Evolutionary conservation across 1,140 invertebrate genomes (phyloP), one percentile per base, ranked within the genome.

Genomic region (Sminthurinus signatus): DNA sequence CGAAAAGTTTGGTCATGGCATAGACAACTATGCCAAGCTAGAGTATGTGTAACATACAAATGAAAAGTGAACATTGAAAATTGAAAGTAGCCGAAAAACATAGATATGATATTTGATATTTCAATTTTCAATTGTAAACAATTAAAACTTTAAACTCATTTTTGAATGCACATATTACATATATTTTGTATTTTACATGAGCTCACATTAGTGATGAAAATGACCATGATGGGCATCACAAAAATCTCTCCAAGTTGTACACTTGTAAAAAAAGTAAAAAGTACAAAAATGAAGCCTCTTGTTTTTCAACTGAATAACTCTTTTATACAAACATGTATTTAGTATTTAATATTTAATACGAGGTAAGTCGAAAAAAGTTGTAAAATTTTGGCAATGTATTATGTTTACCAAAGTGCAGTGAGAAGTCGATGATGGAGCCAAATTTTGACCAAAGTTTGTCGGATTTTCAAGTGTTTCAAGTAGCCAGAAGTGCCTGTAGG

Each of bases 361-460:
- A n/a, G n/a, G n/a, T n/a, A n/a, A n/a, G n/a, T n/a, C n/a, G n/a
- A n/a, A n/a, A n/a, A n/a, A n/a, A n/a, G n/a, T n/a, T n/a, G n/a
- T n/a, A n/a, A n/a, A n/a, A n/a, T n/a, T n/a, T n/a, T n/a, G n/a
- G n/a, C n/a, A n/a, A n/a, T n/a, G n/a, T n/a, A n/a, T n/a, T n/a
- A n/a, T n/a, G n/a, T n/a, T n/a, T n/a, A n/a, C n/a, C 28, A 27
- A 2, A 65, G 39, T 43, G 31, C 63, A 17, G 56, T 60, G 17
- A 65, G 39, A 12, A 65, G 48, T 2, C 63, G 56, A 55, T 65
- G 63, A 25, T 65, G 63, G n/a, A 44, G 57, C 23, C 55, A 65
- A 5, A 43, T 31, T 32, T 59, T 65, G 0, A 31, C 1, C 5
- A 54, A 21, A 2, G 63, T 29, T 21, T 51, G 14, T 2, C 44